These are phyloP conservation scores for Zhuqinia jingwanae DNA, from an alignment of 2,888 invertebrate species.

Conservation along the genomic window DNA sequence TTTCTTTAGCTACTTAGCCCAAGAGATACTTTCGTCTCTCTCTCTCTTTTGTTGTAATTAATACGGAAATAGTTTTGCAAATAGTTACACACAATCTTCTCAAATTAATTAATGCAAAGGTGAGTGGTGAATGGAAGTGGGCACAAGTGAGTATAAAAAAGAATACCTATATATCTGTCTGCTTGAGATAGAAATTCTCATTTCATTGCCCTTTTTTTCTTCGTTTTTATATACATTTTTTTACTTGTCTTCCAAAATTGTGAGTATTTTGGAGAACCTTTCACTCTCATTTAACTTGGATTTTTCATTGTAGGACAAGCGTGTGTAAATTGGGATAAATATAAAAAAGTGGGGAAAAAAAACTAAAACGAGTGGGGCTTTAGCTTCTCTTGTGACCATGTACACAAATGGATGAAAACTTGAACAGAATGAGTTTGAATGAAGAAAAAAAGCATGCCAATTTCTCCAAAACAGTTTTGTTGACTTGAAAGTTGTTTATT, in stretches of 20 bases:
- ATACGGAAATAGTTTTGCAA: conserved; percentile 69
- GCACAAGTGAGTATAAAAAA: too few relatives aligned
- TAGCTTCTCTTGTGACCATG: too few relatives aligned
- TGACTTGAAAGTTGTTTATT: not conserved
- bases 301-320: conserved; percentile 44
- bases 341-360: not conserved
- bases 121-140: conserved; percentile 5
- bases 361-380: not conserved
- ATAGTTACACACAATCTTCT: conserved; percentile 66
- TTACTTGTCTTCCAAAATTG: too few relatives aligned
- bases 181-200: too few relatives aligned
- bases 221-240: too few relatives aligned
- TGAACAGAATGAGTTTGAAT: conserved; percentile 53
- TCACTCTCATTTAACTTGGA: conserved; percentile 31
- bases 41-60: conserved; percentile 50
- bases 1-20: too few relatives aligned
- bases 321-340: conserved; percentile 53
- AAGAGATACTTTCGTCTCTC: too few relatives aligned
- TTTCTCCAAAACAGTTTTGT: conserved; percentile 22
- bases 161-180: not conserved
- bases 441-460: conserved; percentile 51
- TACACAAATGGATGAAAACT: conserved; percentile 14
- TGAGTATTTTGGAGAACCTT: conserved; percentile 7
- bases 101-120: conserved; percentile 67
- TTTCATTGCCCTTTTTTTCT: too few relatives aligned